phyloP scores from a whole-genome alignment of 1,140 invertebrate species.

The Spodoptera frugiperda region DNA sequence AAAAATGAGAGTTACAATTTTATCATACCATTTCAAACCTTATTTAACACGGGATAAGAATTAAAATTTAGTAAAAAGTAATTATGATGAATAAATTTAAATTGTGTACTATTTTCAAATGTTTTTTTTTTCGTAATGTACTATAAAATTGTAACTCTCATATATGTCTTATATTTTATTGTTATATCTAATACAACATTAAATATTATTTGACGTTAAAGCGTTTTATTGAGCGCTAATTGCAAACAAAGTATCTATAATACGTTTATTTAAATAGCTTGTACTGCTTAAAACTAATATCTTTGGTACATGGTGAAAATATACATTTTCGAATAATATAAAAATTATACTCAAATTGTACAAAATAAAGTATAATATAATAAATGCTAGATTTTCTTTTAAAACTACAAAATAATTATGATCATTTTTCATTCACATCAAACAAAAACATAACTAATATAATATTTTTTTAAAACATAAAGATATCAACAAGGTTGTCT shows the following conservation, averaged over 20 bases:
- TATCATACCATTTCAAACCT: background rate
- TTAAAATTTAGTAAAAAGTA: too few species aligned
- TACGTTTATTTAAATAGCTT: conserved; percentile 25
- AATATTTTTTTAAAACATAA: too few species aligned
- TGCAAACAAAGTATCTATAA: conserved; percentile 35
- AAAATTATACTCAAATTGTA: background rate
- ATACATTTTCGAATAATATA: background rate
- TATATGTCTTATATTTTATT: background rate
- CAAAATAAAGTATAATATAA: too few species aligned
- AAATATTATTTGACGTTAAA: conserved; percentile 39
- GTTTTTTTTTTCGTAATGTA: background rate
- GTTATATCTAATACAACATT: conserved; percentile 32
- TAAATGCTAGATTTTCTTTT: too few species aligned
- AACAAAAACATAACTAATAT: too few species aligned
- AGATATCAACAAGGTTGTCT: too few species aligned
- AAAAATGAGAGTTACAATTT: conserved; percentile 5
- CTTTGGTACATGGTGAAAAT: background rate
- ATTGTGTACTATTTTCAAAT: too few species aligned
- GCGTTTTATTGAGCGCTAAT: conserved; percentile 45
- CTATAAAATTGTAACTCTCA: conserved; percentile 3
- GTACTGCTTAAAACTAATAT: background rate
- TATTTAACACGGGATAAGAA: too few species aligned
- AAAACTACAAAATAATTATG: too few species aligned
- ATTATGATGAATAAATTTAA: too few species aligned
- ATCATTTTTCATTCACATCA: too few species aligned